These are phyloP conservation scores for Clivina fossor DNA, from an alignment of 2,888 invertebrate species.

Conservation along the genomic window DNA sequence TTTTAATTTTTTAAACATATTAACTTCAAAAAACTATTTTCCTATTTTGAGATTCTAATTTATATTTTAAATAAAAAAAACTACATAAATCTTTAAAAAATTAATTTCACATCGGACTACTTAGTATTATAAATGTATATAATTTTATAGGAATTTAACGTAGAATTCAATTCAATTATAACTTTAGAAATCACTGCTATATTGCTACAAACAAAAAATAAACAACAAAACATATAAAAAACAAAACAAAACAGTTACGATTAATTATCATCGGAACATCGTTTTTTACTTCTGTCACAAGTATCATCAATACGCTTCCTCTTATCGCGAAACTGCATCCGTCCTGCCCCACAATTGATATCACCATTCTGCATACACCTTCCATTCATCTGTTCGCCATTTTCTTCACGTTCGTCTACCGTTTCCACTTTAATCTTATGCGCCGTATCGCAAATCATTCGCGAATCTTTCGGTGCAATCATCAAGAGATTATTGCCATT, in stretches of 20 bases:
- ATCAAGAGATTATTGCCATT: constrained; percentile 69
- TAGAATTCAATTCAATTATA: no score
- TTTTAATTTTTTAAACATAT: no score
- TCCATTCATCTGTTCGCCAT: background rate
- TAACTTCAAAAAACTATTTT: no score
- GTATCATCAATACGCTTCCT: constrained; percentile 18
- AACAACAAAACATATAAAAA: background rate
- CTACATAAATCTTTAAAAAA: no score
- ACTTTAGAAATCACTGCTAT: no score
- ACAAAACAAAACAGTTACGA: background rate
- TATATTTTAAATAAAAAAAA: no score
- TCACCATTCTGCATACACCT: constrained; percentile 11
- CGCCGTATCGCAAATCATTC: background rate
- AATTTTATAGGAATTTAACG: no score
- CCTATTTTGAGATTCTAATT: no score
- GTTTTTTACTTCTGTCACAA: constrained; percentile 20
- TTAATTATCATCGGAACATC: constrained; percentile 15
- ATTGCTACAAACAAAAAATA: no score
- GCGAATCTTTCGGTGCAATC: constrained; percentile 60
- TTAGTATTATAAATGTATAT: no score
- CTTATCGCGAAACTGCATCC: constrained; percentile 16
- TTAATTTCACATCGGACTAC: no score
- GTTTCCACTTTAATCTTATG: constrained; percentile 34
- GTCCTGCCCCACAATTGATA: constrained; percentile 12
- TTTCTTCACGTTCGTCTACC: constrained; percentile 24